Percentiles rank a stretch among this genome's conserved stretches.
These are phyloP conservation scores for Serrognathus titanus DNA, from an alignment of 2,888 invertebrate species.

Conservation along the genomic window DNA sequence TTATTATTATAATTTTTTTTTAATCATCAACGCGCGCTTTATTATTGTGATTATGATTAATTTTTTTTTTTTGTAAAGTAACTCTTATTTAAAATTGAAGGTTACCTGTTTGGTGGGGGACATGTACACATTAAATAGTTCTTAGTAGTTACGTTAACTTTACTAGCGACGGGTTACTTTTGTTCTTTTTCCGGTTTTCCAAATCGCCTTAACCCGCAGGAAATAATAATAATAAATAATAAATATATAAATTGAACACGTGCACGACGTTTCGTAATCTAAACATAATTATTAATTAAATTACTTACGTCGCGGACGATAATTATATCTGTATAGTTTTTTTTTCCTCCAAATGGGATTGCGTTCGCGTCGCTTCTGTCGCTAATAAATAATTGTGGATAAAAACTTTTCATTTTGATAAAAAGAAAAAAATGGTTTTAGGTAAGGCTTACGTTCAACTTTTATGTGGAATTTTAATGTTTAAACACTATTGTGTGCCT, in stretches of 20 bases:
- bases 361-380: too few species aligned
- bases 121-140: neutral
- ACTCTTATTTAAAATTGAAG: slow-evolving; percentile 1
- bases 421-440: too few species aligned
- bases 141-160: slow-evolving; percentile 1
- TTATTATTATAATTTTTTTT: too few species aligned
- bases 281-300: slow-evolving; percentile 1
- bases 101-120: slow-evolving; percentile 2
- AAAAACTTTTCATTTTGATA: too few species aligned
- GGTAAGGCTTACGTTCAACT: too few species aligned
- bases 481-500: too few species aligned
- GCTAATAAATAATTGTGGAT: too few species aligned
- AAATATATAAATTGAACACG: neutral
- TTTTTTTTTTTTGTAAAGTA: neutral
- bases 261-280: neutral
- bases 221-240: neutral
- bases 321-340: too few species aligned
- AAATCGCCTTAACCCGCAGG: neutral
- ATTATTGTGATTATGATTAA: too few species aligned
- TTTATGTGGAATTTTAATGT: too few species aligned
- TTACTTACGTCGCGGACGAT: neutral
- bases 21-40: too few species aligned
- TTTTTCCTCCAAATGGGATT: too few species aligned
- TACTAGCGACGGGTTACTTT: slow-evolving; percentile 1
- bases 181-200: slow-evolving; percentile 3